Evolutionary conservation across 2,888 invertebrate species (phyloP).

Genomic region (Lordiphosa fenestrarum): DNA sequence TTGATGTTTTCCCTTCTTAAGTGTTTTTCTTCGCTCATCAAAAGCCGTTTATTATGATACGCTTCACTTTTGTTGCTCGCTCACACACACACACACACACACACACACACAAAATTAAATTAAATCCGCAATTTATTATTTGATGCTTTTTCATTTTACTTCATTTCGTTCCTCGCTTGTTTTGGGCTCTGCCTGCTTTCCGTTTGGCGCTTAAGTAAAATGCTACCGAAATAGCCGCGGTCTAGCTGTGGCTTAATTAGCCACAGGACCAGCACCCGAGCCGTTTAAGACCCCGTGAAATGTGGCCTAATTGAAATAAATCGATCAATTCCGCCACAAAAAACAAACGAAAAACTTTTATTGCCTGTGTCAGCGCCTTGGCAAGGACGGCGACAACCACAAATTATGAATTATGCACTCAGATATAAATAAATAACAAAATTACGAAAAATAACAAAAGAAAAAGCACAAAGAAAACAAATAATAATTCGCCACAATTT

Average conservation of each 20-base stretch:
- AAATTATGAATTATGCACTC: conserved; percentile 68
- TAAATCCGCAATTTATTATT: conserved; percentile 68
- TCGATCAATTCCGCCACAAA: conserved; percentile 13
- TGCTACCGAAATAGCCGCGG: not conserved
- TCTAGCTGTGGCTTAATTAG: conserved; percentile 20
- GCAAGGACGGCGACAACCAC: conserved; percentile 20
- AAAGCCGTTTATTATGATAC: conserved; percentile 68
- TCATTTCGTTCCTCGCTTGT: conserved; percentile 19
- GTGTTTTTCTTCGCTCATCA: conserved; percentile 52
- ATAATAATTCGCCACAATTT: conserved; percentile 71
- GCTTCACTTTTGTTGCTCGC: conserved; percentile 35
- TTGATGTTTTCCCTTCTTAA: conserved; percentile 31
- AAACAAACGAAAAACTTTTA: conserved; percentile 55
- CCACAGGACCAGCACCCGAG: not conserved
- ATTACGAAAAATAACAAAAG: conserved; percentile 51
- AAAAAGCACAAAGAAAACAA: conserved; percentile 24
- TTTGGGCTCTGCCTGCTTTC: not conserved
- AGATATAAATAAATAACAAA: conserved; percentile 58
- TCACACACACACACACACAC: conserved; percentile 8
- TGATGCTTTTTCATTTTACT: conserved; percentile 46
- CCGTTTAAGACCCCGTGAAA: conserved; percentile 1
- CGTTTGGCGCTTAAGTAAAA: conserved; percentile 3
- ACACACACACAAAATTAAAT: conserved; percentile 56
- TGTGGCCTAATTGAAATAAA: conserved; percentile 29
- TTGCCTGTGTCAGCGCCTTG: conserved; percentile 47